These are phyloP conservation scores for Pagrus major DNA, from an alignment of 2,113 vertebrate species.

Conservation along the genomic window DNA sequence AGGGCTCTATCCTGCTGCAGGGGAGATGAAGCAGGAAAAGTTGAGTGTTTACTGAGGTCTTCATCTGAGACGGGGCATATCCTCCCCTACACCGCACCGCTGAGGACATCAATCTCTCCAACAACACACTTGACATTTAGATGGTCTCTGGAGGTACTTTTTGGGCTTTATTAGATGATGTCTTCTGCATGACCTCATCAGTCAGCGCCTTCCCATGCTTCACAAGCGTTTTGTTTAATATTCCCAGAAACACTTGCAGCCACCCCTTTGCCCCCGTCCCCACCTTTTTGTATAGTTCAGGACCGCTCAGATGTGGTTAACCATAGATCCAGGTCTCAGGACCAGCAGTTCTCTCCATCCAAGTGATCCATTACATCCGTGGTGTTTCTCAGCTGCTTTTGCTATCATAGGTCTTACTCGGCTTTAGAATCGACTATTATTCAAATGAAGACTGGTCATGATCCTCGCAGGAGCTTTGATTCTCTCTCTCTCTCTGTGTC, in stretches of 20 bases:
- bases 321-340: constrained; percentile 69
- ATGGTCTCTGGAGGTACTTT: constrained; percentile 61
- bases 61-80: constrained; percentile 61
- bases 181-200: constrained; percentile 76
- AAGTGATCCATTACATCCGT: constrained; percentile 74
- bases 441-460: constrained; percentile 38
- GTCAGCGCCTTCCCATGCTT: constrained; percentile 64
- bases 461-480: constrained; percentile 28
- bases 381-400: constrained; percentile 49
- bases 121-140: constrained; percentile 67
- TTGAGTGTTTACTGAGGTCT: constrained; percentile 66
- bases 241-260: constrained; percentile 75
- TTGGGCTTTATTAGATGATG: constrained; percentile 66
- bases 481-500: constrained; percentile 3
- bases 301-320: constrained; percentile 77
- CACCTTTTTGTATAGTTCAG: constrained; percentile 53
- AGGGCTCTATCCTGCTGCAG: constrained; percentile 57
- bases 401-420: constrained; percentile 33
- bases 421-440: constrained; percentile 20
- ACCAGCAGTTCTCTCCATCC: constrained; percentile 53
- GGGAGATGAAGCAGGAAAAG: constrained; percentile 59
- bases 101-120: constrained; percentile 63
- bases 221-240: constrained; percentile 61
- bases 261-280: constrained; percentile 24
- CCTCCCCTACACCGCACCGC: constrained; percentile 45